phyloP scores from a whole-genome alignment of 1,140 invertebrate genomes.

The Rhagoletis pomonella region DNA sequence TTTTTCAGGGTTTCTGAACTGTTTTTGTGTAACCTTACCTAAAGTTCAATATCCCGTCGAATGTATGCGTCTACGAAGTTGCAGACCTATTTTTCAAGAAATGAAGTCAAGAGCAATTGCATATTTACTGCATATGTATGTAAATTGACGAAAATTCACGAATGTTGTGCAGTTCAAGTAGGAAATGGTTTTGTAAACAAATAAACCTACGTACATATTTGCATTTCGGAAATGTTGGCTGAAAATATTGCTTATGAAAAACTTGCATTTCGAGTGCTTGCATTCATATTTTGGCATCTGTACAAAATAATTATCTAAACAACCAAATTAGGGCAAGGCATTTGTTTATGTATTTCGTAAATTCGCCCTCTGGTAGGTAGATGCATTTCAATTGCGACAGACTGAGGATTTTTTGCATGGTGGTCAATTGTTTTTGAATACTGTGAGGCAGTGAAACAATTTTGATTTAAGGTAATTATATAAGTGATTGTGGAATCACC shows the following conservation, averaged over 20 bases:
- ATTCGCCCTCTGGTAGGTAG: no score
- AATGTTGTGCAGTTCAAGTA: neutral
- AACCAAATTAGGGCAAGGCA: no score
- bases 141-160: neutral
- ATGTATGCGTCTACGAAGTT: neutral
- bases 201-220: constrained; percentile 1
- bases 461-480: no score
- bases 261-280: no score
- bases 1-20: neutral
- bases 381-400: no score
- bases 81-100: neutral
- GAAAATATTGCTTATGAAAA: neutral
- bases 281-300: no score
- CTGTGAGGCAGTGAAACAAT: no score
- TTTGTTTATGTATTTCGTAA: no score
- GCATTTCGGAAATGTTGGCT: neutral
- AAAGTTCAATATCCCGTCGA: constrained; percentile 40
- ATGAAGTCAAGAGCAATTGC: constrained; percentile 4
- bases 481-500: no score
- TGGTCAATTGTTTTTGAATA: no score
- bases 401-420: no score
- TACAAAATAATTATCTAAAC: no score
- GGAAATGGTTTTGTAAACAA: neutral
- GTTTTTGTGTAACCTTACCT: constrained; percentile 25
- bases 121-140: neutral